phyloP scores from a whole-genome alignment of 1,140 invertebrate genomes.

The Charaxes varanes region DNA sequence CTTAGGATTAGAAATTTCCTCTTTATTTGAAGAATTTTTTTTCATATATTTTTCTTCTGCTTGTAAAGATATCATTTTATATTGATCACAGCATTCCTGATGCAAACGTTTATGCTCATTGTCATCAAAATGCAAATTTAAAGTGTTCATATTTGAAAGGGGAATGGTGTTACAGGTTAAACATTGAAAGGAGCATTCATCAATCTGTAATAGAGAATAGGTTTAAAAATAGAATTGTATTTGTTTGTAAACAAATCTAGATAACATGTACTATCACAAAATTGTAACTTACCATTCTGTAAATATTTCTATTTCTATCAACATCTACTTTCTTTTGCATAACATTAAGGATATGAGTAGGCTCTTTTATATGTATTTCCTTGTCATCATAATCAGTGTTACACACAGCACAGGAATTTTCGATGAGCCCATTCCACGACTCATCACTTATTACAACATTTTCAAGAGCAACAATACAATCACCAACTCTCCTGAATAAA shows the following conservation, averaged over 20 bases:
- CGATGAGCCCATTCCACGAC: constrained; percentile 24
- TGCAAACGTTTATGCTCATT: constrained; percentile 13
- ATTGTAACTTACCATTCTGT: constrained; percentile 21
- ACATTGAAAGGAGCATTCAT: constrained; percentile 16
- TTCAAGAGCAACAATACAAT: constrained; percentile 18
- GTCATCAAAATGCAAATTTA: constrained; percentile 13
- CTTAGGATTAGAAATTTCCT: neutral
- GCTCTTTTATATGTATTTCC: constrained; percentile 16
- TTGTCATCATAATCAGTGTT: constrained; percentile 25
- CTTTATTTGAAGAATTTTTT: too few relatives aligned
- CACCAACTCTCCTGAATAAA: constrained; percentile 4
- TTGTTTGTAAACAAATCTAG: neutral
- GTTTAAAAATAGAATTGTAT: neutral
- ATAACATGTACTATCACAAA: neutral
- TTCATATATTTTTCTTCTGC: neutral
- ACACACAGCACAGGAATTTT: constrained; percentile 23
- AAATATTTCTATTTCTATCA: constrained; percentile 15
- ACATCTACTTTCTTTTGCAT: constrained; percentile 18
- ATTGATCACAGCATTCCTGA: constrained; percentile 2
- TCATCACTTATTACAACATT: constrained; percentile 16
- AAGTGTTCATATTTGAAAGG: constrained; percentile 1
- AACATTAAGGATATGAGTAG: constrained; percentile 22
- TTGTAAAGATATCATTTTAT: neutral
- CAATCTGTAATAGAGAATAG: constrained; percentile 15
- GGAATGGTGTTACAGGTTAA: constrained; percentile 17